A percentile compares a stretch with the other conserved stretches of the same genome.
Evolutionary conservation across 2,113 vertebrate species (phyloP).

Genomic region (Aegotheles bennettii): DNA sequence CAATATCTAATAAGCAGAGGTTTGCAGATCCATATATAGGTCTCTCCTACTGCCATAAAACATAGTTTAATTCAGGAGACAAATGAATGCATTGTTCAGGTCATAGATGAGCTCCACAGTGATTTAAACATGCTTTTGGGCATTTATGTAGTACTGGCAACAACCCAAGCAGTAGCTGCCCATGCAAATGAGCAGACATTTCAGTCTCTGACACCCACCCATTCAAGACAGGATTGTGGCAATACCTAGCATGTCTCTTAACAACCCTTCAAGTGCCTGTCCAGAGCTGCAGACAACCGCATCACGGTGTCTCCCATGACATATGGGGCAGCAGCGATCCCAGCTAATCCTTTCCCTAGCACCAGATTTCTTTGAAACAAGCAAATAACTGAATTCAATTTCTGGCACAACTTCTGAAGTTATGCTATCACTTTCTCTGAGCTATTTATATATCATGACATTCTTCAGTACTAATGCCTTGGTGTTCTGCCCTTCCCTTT

Average conservation of each 20-base stretch:
- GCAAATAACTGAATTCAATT: background rate
- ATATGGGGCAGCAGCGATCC: background rate
- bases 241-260: background rate
- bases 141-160: background rate
- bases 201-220: background rate
- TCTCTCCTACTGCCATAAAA: background rate
- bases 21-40: background rate
- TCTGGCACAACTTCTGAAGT: background rate
- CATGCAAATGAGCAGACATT: background rate
- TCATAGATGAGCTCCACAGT: background rate
- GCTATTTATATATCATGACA: background rate
- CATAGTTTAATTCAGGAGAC: background rate
- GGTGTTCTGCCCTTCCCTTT: background rate
- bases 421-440: background rate
- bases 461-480: background rate
- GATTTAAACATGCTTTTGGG: background rate
- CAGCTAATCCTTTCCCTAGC: background rate
- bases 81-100: background rate
- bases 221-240: background rate
- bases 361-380: background rate
- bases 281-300: background rate
- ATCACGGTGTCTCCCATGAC: background rate
- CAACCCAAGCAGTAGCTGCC: background rate
- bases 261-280: background rate
- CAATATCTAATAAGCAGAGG: background rate